Evolutionary conservation across 2,797 vertebrate species (phyloP).

Genomic region (Cyprinodon diabolis): DNA sequence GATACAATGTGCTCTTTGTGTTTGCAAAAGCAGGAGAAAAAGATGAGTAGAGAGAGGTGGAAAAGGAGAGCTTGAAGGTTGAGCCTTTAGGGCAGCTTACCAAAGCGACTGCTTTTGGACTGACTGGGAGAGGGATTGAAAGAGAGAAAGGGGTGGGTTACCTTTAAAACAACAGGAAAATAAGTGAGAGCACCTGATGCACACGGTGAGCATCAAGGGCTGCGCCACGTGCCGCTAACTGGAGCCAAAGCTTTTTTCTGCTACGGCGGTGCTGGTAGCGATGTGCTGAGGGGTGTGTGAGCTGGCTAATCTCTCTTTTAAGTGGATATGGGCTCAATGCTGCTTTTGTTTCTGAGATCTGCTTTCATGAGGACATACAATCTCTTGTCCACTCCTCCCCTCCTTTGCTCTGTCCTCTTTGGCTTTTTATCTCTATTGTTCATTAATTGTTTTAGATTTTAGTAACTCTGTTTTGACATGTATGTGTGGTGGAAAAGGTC

Average conservation of each 20-base stretch:
- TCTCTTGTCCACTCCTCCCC: constrained; percentile 56
- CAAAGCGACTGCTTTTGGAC: constrained; percentile 34
- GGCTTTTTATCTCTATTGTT: constrained; percentile 57
- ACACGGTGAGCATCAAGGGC: constrained; percentile 80
- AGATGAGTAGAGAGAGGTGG: constrained; percentile 37
- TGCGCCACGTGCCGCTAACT: constrained; percentile 79
- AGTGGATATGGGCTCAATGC: constrained; percentile 75
- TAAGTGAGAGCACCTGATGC: constrained; percentile 78
- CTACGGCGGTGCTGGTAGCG: constrained; percentile 40
- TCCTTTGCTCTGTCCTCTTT: constrained; percentile 18
- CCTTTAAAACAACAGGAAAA: constrained; percentile 72
- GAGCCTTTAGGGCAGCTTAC: constrained; percentile 21
- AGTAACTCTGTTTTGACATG: constrained; percentile 57
- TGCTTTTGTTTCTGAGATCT: constrained; percentile 80
- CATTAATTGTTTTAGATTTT: constrained; percentile 55
- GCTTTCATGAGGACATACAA: constrained; percentile 76
- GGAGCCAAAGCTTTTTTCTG: constrained; percentile 73
- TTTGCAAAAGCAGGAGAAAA: constrained; percentile 60
- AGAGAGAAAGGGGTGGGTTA: constrained; percentile 44
- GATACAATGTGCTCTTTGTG: constrained; percentile 81
- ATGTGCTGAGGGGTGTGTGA: constrained; percentile 32
- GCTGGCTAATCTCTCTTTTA: constrained; percentile 73
- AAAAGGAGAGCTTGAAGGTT: constrained; percentile 28
- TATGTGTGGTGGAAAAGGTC: constrained; percentile 19
- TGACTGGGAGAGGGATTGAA: constrained; percentile 32